Base-by-base conservation (phyloP, 2,113 vertebrate species). In the Gulo gulo region DNA sequence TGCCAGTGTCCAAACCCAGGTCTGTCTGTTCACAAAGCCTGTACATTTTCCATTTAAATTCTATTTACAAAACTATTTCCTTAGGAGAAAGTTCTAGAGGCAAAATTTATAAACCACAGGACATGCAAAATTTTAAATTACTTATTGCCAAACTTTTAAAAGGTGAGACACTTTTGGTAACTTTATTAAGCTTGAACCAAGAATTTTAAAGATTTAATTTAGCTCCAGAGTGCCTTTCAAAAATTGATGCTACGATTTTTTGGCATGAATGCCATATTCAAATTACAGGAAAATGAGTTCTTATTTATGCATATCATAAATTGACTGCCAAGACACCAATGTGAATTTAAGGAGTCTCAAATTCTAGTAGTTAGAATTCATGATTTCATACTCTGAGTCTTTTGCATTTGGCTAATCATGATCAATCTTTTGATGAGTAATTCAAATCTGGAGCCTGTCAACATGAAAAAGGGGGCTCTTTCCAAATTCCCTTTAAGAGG, bases 201-300 rank as follows among this genome's bases (percentile, higher is more conserved):
- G 91, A 97, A 81, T 94, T 94, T 94, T 91, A 89, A 95, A 95
- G 83, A 89, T 96, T 96, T 97, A 96, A 97, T 97, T 95, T 96
- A 69, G 74, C 63, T 97, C 90, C 95, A 95, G 95, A 95, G n/a
- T 80, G 16, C 57, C 80, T 95, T 97, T 97, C 95, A 96, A 96
- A 97, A 92, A 90, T 78, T 36, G 34, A 87, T 94, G 87, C 63
- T 82, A 90, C 47, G 74, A 81, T 93, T 89, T 97, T 89, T 76
- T 90, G 94, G 87, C 92, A 94, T 88, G 90, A 95, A 97, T 94
- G 88, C 71, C 90, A 61, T 96, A 95, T 92, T 96, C 69, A 97
- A 95, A 96, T 96, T 63, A 65, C 42, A 92, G 50, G 69, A 86
- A 97, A 96, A 96, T 97, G 83, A 98, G 74, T 92, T 96, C 95